Evolutionary conservation across 2,888 invertebrate species (phyloP).

Genomic region (Harpalus rufipes): DNA sequence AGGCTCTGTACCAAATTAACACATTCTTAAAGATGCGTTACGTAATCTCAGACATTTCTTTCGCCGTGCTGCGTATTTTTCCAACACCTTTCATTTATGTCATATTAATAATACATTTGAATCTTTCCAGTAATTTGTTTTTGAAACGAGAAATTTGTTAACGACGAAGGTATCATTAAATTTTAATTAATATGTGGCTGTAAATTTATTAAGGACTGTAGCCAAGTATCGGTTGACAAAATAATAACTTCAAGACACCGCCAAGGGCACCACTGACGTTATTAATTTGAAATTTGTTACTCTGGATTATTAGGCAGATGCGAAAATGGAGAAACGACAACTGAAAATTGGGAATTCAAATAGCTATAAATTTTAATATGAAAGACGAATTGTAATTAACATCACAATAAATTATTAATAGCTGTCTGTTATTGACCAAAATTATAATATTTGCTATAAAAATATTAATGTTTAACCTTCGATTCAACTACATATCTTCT

Average conservation of each 20-base stretch:
- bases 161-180: constrained; percentile 39
- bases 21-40: not conserved
- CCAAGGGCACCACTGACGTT: constrained; percentile 10
- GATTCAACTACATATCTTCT: not conserved
- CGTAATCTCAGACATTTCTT: constrained; percentile 3
- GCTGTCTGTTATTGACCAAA: not conserved
- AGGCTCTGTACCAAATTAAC: not conserved
- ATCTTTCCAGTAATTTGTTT: constrained; percentile 30
- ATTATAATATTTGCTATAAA: not conserved
- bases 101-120: constrained; percentile 10
- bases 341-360: not conserved
- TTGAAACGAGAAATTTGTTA: constrained; percentile 38
- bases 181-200: constrained; percentile 48
- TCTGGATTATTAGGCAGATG: constrained; percentile 29
- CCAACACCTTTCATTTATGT: constrained; percentile 37
- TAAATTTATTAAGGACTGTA: constrained; percentile 30
- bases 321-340: not conserved
- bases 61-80: not conserved
- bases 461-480: not conserved
- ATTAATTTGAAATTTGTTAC: constrained; percentile 46
- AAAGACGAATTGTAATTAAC: constrained; percentile 9
- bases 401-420: not conserved
- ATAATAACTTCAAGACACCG: constrained; percentile 33
- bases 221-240: constrained; percentile 44
- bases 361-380: constrained; percentile 16